A percentile compares a stretch with the other conserved stretches of the same genome.
These are phyloP conservation scores for Xenopus borealis DNA, from an alignment of 2,113 vertebrate genomes.

Conservation along the genomic window DNA sequence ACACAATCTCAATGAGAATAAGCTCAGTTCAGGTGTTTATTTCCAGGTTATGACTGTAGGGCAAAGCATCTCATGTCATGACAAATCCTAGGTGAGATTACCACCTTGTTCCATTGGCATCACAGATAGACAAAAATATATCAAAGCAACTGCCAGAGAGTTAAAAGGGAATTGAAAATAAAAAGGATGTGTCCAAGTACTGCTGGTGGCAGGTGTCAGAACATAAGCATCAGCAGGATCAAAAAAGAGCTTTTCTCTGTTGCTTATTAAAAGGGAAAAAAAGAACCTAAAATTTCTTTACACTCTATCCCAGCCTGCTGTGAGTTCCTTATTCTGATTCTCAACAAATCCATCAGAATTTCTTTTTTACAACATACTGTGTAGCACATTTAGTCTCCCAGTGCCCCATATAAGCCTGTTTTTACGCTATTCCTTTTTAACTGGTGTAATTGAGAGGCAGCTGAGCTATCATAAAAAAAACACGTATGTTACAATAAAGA, in stretches of 20 bases:
- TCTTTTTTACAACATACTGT: slow-evolving; percentile 45
- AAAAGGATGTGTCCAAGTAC: slow-evolving; percentile 71
- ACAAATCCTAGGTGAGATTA: slow-evolving; percentile 65
- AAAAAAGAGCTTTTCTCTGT: slow-evolving; percentile 67
- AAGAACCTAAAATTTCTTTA: slow-evolving; percentile 52
- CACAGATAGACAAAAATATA: slow-evolving; percentile 71
- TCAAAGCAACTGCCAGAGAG: slow-evolving; percentile 67
- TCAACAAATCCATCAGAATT: slow-evolving; percentile 48
- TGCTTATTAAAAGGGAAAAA: slow-evolving; percentile 66
- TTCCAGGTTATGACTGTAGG: slow-evolving; percentile 58
- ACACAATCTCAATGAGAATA: slow-evolving; percentile 47
- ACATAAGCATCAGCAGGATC: slow-evolving; percentile 68
- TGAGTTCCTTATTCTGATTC: slow-evolving; percentile 47
- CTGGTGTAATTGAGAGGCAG: slow-evolving; percentile 48
- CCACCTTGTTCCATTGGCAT: slow-evolving; percentile 65
- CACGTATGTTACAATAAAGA: slow-evolving; percentile 40
- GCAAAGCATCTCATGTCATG: slow-evolving; percentile 65
- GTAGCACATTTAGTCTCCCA: slow-evolving; percentile 46
- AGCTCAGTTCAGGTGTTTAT: slow-evolving; percentile 51
- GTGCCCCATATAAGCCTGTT: slow-evolving; percentile 47
- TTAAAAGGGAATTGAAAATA: slow-evolving; percentile 81
- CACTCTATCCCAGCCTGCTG: slow-evolving; percentile 40
- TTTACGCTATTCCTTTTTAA: slow-evolving; percentile 51
- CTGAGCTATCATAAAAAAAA: slow-evolving; percentile 47
- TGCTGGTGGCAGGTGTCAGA: slow-evolving; percentile 69